Evolutionary conservation across 2,797 vertebrate genomes (phyloP), one percentile per base, ranked within the genome.

Genomic region (Discoglossus pictus): DNA sequence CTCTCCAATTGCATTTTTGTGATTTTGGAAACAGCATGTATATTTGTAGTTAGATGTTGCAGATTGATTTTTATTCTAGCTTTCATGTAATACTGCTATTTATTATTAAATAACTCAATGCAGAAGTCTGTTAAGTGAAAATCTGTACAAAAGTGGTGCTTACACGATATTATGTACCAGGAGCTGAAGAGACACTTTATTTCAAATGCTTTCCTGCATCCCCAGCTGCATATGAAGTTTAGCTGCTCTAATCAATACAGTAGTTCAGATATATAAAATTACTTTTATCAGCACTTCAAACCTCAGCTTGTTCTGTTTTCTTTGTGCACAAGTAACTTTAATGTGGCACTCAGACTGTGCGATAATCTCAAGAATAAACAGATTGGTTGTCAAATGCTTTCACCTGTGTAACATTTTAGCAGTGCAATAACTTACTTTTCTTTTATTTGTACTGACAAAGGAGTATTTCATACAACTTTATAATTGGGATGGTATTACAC

Each of bases 321-420:
- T 60, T 61, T 18, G 3, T 63, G 53, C 9, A 12, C 3, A 0
- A 43, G 23, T 25, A 54, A 48, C 52, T 65, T 76, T 72, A 71
- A 63, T 65, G 59, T 55, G 47, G 17, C 64, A 63, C 61, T 68
- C 72, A 56, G 68, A 51, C 35, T 51, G 64, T 48, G 73, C 70
- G 68, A 63, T 78, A 74, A 74, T 77, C 73, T 75, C 65, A 69
- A 77, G 68, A 73, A 78, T 75, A 78, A 76, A 75, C 73, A 76
- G 64, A 72, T 59, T 48, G 34, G 56, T 72, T 76, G 68, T 79
- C 67, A 67, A 68, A 61, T 42, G 78, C 66, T 66, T 75, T 68
- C 75, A 60, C 77, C 61, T 75, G 25, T 51, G 27, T 31, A 31
- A 4, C 27, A 31, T 31, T 4, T 31, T 31, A 31, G 27, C 8